Conservation (phyloP, 2,113 vertebrate species). For the Pollachius pollachius region DNA sequence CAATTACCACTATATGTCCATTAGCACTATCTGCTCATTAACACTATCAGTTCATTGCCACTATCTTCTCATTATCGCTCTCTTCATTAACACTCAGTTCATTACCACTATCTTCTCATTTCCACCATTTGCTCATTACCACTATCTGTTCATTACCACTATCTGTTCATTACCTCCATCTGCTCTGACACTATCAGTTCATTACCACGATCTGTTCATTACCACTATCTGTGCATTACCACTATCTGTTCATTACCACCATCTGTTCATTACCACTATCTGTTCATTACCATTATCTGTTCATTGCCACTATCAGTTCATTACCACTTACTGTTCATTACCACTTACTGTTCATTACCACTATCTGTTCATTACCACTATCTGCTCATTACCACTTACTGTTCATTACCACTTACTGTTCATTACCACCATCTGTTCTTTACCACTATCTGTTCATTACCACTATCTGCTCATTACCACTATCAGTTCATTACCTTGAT, state of each 20-base stretch:
- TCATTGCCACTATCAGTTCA: conserved; percentile 63
- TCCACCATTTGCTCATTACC: neutral
- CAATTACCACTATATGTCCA: neutral
- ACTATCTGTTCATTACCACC: too few relatives aligned
- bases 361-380: neutral
- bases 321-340: neutral
- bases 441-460: neutral
- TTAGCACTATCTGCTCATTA: conserved; percentile 92
- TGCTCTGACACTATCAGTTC: conserved; percentile 66
- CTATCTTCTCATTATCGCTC: too few relatives aligned
- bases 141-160: neutral
- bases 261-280: too few relatives aligned
- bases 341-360: neutral
- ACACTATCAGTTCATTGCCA: too few relatives aligned
- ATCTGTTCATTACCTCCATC: neutral
- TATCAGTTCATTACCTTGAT: neutral
- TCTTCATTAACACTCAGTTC: neutral
- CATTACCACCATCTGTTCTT: conserved; percentile 51
- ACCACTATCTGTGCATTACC: neutral
- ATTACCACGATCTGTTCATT: conserved; percentile 34
- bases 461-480: neutral
- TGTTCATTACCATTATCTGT: conserved; percentile 86
- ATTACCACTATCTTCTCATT: conserved; percentile 93
- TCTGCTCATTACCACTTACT: neutral
- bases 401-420: conserved; percentile 88